phyloP scores from a whole-genome alignment of 1,140 invertebrate genomes.

The Papilio dardanus region DNA sequence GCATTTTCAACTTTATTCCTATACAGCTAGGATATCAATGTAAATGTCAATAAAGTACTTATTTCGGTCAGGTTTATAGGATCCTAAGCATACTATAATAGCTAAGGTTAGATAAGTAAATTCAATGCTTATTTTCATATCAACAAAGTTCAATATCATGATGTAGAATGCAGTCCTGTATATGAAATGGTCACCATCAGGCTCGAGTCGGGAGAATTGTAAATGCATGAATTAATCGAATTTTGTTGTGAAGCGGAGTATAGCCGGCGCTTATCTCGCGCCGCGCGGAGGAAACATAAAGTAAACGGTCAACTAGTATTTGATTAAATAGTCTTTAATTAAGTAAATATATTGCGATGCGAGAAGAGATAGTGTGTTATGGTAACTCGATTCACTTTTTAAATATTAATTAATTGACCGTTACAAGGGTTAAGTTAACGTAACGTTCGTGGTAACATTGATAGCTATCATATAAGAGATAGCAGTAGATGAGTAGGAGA shows the following conservation, averaged over 20 bases:
- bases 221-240: slow-evolving; percentile 8
- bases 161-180: neutral
- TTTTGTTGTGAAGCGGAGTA: neutral
- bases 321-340: slow-evolving; percentile 32
- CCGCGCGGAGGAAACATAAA: slow-evolving; percentile 16
- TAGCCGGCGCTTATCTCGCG: neutral
- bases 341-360: slow-evolving; percentile 21
- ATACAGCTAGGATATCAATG: neutral
- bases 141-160: neutral
- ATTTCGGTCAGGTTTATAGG: neutral
- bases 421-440: slow-evolving; percentile 8
- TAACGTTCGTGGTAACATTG: neutral
- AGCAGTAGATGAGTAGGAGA: too few relatives aligned
- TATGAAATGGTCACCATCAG: neutral
- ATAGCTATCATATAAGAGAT: slow-evolving; percentile 11
- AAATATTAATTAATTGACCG: slow-evolving; percentile 24
- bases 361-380: slow-evolving; percentile 3
- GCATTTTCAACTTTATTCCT: neutral
- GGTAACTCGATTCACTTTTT: neutral
- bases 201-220: neutral
- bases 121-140: neutral
- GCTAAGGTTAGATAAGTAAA: neutral
- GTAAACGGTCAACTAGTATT: neutral
- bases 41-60: neutral
- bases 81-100: neutral